These are phyloP conservation scores for Vulpes ferrilata DNA, from an alignment of 2,113 vertebrate species.

Conservation along the genomic window DNA sequence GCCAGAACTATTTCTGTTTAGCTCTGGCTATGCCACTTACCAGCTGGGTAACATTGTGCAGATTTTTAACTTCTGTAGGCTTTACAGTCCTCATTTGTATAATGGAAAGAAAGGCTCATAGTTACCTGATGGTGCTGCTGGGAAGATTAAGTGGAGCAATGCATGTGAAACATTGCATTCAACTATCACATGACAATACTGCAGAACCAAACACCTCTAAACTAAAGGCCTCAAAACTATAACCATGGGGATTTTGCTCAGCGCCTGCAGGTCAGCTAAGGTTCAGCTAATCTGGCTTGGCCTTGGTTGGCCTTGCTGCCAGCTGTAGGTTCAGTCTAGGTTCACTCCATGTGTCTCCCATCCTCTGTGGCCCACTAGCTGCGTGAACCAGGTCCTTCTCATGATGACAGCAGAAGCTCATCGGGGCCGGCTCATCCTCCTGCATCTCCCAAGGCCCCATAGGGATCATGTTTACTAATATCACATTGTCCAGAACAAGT, in stretches of 20 bases:
- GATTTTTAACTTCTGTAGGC: neutral
- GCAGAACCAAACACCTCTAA: neutral
- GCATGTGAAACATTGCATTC: neutral
- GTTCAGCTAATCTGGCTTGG: neutral
- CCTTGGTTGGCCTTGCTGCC: neutral
- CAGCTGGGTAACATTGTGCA: neutral
- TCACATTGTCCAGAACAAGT: neutral
- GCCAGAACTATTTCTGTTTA: neutral
- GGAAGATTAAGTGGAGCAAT: neutral
- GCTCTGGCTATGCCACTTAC: neutral
- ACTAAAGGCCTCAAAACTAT: neutral
- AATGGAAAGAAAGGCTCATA: neutral
- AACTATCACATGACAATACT: neutral
- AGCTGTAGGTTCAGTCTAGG: neutral
- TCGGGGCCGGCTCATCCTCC: neutral
- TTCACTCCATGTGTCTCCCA: neutral
- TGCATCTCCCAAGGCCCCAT: neutral
- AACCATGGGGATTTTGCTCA: neutral
- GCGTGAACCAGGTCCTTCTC: neutral
- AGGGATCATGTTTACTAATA: neutral
- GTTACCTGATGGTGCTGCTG: neutral
- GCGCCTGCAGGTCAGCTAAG: too few relatives aligned
- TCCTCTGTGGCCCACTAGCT: neutral
- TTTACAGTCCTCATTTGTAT: neutral
- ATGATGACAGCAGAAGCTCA: neutral